Conservation (phyloP, 2,888 invertebrate species). For the Aphrophora alni region DNA sequence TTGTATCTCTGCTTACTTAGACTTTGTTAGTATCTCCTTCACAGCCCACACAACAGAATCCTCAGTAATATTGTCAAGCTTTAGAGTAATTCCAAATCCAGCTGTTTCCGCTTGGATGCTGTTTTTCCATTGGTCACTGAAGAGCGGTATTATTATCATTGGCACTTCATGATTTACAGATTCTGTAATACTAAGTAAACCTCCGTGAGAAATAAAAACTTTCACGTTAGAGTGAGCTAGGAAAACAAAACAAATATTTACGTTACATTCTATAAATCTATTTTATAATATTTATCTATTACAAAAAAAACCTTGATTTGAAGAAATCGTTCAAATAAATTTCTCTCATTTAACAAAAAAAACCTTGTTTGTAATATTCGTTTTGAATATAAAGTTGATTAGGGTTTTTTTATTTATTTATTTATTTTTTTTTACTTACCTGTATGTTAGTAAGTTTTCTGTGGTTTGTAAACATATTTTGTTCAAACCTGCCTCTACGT, state of each 20-base stretch:
- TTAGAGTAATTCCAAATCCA: constrained; percentile 30
- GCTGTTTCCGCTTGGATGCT: not conserved
- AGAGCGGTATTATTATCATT: constrained; percentile 30
- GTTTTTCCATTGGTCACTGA: constrained; percentile 40
- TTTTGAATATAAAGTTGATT: no score
- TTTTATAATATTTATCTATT: no score
- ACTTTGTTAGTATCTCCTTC: not conserved
- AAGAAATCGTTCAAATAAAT: no score
- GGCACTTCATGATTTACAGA: constrained; percentile 38
- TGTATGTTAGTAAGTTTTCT: no score
- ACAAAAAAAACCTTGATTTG: no score
- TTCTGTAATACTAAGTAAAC: constrained; percentile 39
- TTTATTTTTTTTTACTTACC: no score
- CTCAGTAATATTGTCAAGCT: constrained; percentile 16
- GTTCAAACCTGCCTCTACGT: no score
- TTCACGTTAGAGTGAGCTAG: constrained; percentile 40
- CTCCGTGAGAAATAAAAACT: constrained; percentile 43
- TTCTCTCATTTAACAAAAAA: no score
- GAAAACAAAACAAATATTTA: not conserved
- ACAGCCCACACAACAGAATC: not conserved
- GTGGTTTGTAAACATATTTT: no score
- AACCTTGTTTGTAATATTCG: no score
- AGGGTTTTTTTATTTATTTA: no score
- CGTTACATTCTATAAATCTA: constrained; percentile 15
- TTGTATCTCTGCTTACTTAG: not conserved